These are phyloP conservation scores for Scomber colias DNA, from an alignment of 2,113 vertebrate species.

Conservation along the genomic window DNA sequence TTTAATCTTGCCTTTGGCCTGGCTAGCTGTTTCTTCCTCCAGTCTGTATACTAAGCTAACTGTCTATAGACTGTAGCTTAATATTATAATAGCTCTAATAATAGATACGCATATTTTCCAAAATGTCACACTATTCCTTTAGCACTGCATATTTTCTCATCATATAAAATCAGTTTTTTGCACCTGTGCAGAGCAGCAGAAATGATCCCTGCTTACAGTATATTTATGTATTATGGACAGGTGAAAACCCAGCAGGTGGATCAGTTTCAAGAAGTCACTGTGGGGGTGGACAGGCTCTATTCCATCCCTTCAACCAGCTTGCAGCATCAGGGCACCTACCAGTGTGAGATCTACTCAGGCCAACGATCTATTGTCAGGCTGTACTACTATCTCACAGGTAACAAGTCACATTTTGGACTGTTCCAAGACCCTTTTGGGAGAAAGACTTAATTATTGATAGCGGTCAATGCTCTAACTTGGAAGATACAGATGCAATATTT, in stretches of 20 bases:
- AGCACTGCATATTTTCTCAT: background rate
- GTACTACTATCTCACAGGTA: slow-evolving; percentile 77
- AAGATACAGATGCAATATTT: background rate
- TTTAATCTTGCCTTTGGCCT: too few species aligned
- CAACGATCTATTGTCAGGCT: slow-evolving; percentile 74
- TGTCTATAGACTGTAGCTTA: too few species aligned
- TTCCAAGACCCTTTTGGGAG: too few species aligned
- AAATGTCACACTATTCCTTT: background rate
- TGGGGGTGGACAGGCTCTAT: slow-evolving; percentile 75
- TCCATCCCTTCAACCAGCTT: slow-evolving; percentile 71
- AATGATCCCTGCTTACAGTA: background rate
- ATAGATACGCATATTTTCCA: background rate
- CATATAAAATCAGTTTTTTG: background rate
- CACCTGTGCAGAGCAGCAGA: background rate
- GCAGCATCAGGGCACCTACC: slow-evolving; percentile 83
- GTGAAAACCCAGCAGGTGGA: slow-evolving; percentile 70
- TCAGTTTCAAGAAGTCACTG: slow-evolving; percentile 78
- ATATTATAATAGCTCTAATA: too few species aligned
- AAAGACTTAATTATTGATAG: background rate
- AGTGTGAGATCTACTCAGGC: slow-evolving; percentile 83
- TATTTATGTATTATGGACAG: slow-evolving; percentile 48
- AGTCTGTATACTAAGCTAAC: background rate
- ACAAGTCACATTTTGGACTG: too few species aligned
- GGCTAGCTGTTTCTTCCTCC: too few species aligned
- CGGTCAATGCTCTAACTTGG: background rate